These are phyloP conservation scores for Bombus terrestris DNA, from an alignment of 1,140 invertebrate species.

Conservation along the genomic window DNA sequence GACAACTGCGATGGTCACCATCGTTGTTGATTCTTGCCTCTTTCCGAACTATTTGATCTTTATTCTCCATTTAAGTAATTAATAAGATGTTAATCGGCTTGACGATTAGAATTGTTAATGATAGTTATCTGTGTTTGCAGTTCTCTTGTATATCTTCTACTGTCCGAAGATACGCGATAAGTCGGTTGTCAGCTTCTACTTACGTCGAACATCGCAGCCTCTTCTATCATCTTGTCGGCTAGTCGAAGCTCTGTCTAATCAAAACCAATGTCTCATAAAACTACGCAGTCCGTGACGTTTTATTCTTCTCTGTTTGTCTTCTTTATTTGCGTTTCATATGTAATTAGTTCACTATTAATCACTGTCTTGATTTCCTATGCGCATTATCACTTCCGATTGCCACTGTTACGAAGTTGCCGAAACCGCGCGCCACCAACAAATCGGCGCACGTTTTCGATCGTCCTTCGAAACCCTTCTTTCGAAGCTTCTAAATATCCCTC, in stretches of 20 bases:
- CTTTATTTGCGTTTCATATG: neutral
- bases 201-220: conserved; percentile 72
- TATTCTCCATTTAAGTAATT: neutral
- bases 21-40: neutral
- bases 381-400: conserved; percentile 45
- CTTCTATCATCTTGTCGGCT: conserved; percentile 73
- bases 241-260: neutral
- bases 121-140: too few relatives aligned
- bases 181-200: conserved; percentile 57
- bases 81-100: neutral
- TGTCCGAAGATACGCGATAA: too few relatives aligned
- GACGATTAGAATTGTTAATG: neutral
- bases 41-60: rapidly evolving
- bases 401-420: conserved; percentile 20
- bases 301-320: too few relatives aligned
- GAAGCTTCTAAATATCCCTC: too few relatives aligned
- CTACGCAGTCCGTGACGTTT: neutral
- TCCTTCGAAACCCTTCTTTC: neutral
- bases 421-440: neutral
- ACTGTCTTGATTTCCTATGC: conserved; percentile 29
- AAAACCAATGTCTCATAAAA: neutral
- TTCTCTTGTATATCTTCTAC: neutral
- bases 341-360: conserved; percentile 29
- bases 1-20: neutral
- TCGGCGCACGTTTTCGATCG: neutral